phyloP scores from a whole-genome alignment of 2,888 invertebrate species.

The Cancer borealis region DNA sequence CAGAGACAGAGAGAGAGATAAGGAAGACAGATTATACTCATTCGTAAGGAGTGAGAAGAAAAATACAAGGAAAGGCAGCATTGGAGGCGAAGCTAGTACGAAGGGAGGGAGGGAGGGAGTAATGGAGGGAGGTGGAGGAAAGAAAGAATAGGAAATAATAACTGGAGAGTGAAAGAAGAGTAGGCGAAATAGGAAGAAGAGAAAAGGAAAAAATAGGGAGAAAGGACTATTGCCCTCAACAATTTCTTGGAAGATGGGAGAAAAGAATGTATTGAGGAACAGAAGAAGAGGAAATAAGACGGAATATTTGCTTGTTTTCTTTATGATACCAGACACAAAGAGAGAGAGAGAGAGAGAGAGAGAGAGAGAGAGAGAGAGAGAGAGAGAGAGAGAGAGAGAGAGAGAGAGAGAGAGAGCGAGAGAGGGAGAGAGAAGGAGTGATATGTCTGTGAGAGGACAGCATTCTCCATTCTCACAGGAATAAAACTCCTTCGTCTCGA shows the following conservation, averaged over 20 bases:
- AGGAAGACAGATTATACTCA: not conserved
- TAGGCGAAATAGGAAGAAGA: not conserved
- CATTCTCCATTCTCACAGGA: not conserved
- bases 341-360: not conserved
- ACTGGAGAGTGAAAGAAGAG: not conserved
- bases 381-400: slow-evolving; percentile 49
- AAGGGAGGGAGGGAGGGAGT: not conserved
- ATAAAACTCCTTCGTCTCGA: not conserved
- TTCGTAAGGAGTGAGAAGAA: not conserved
- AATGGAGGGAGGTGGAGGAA: too few relatives aligned
- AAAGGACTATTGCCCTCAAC: not conserved
- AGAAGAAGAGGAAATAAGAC: not conserved
- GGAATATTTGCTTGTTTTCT: slow-evolving; percentile 20
- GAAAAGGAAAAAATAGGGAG: not conserved
- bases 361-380: slow-evolving; percentile 16
- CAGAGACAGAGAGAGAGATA: not conserved
- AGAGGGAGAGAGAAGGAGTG: not conserved
- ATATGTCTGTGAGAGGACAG: not conserved
- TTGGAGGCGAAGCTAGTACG: not conserved
- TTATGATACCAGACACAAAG: not conserved
- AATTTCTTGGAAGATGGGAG: not conserved
- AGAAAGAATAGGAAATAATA: too few relatives aligned
- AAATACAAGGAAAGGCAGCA: not conserved
- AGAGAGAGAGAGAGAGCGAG: slow-evolving; percentile 36
- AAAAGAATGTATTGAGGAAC: not conserved